Evolutionary conservation across 2,113 vertebrate genomes (phyloP), one percentile per base, ranked within the genome.

Genomic region (Leucoraja erinaceus): DNA sequence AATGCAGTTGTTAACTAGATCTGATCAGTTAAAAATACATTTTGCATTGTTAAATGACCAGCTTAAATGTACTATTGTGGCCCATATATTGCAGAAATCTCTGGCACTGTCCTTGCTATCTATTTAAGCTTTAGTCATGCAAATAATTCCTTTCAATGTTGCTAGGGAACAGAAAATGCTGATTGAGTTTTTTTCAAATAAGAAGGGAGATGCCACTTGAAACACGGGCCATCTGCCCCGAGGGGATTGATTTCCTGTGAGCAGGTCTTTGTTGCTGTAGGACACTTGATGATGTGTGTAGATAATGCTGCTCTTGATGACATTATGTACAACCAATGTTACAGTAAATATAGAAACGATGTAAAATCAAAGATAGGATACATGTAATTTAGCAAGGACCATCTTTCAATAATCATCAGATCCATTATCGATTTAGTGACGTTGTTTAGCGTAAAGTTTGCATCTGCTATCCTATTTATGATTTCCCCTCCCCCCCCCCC

Each of bases 201-300:
- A 97, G 96, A 96, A 96, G 90, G 97, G 96, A 95, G 96, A 95
- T 96, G 96, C 96, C 96, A 96, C 95, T 96, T 96, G 96, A 97
- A 97, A 96, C 96, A 95, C 96, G 96, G 97, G 95, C 98, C 98
- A 99, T 98, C 98, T 99, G 98, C 97, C 97, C 96, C 93, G 96
- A 95, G 95, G 96, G 96, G 95, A 96, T 96, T 97, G 95, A 95
- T 96, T 98, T 98, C 97, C 97, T 98, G 96, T 97, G 96, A 96
- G 95, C 94, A 95, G 94, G 94, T 95, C 96, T 98, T 99, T 99
- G 98, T 99, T 98, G 96, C 95, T 94, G 86, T 93, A 94, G 94
- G 97, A 99, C 98, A 99, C 98, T 99, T 96, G 97, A 95, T 95
- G 95, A 96, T 97, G 97, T 97, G 95, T 95, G 95, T 95, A 97